phyloP scores from a whole-genome alignment of 2,113 vertebrate genomes.

The Heterotilapia buettikoferi region DNA sequence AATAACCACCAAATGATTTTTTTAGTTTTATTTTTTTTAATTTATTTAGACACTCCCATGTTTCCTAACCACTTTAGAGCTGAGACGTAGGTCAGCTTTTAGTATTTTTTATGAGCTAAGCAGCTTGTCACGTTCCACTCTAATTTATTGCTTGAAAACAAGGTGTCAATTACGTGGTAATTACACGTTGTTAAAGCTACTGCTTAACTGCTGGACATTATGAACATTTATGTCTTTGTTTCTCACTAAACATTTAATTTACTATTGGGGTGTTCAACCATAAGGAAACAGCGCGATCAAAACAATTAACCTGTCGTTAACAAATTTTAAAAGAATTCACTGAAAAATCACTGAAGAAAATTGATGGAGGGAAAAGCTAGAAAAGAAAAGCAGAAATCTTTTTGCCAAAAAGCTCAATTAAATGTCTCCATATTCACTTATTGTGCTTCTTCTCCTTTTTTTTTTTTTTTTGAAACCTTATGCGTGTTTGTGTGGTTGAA shows the following conservation, averaged over 20 bases:
- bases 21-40: no score
- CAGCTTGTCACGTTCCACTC: slow-evolving; percentile 42
- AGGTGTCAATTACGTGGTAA: slow-evolving; percentile 58
- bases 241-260: slow-evolving; percentile 26
- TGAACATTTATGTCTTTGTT: slow-evolving; percentile 14
- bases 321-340: background rate
- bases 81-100: slow-evolving; percentile 8
- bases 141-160: slow-evolving; percentile 59
- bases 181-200: slow-evolving; percentile 54
- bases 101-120: slow-evolving; percentile 42
- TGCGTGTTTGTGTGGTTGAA: slow-evolving; percentile 68
- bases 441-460: background rate
- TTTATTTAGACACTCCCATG: background rate
- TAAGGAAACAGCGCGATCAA: background rate
- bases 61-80: background rate
- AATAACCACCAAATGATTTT: background rate
- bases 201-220: slow-evolving; percentile 37
- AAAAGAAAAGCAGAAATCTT: background rate
- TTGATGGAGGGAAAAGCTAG: background rate
- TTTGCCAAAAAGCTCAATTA: slow-evolving; percentile 5
- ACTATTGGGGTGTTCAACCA: background rate
- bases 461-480: slow-evolving; percentile 35
- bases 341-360: background rate
- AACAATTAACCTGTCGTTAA: background rate
- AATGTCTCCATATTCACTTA: slow-evolving; percentile 3